These are phyloP conservation scores for Beroe ovata DNA, from an alignment of 37 sponge, comb jelly and placozoan genomes.

Conservation along the genomic window DNA sequence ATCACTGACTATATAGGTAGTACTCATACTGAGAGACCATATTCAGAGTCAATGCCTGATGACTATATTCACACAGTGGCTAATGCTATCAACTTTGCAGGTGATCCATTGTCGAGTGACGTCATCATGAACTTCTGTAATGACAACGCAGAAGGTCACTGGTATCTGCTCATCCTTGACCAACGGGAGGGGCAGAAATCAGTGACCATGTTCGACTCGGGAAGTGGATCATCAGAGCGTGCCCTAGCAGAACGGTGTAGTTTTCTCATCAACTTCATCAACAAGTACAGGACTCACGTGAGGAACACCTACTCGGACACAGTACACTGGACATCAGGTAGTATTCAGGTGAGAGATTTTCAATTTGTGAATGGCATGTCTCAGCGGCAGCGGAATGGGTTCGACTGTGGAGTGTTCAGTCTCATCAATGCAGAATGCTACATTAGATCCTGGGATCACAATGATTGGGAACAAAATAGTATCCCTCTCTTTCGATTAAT, in stretches of 20 bases:
- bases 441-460: too few relatives aligned
- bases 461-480: too few relatives aligned
- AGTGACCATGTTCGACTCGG: background rate
- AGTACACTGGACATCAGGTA: background rate
- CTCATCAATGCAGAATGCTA: conserved; percentile 5
- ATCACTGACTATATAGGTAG: background rate
- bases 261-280: background rate
- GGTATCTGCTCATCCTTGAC: background rate
- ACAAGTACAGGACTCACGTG: background rate
- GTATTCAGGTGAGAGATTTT: background rate
- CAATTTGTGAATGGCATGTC: background rate
- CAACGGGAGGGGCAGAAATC: background rate
- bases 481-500: too few relatives aligned
- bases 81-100: background rate
- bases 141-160: background rate
- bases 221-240: background rate
- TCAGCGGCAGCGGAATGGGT: background rate
- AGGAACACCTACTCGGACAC: background rate
- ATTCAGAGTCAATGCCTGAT: background rate
- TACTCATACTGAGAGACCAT: background rate
- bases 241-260: background rate
- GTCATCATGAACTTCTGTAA: background rate
- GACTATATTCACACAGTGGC: background rate
- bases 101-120: background rate
- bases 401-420: background rate